Conservation (phyloP, 2,888 invertebrate species). For the Agonopterix alstromeriana region DNA sequence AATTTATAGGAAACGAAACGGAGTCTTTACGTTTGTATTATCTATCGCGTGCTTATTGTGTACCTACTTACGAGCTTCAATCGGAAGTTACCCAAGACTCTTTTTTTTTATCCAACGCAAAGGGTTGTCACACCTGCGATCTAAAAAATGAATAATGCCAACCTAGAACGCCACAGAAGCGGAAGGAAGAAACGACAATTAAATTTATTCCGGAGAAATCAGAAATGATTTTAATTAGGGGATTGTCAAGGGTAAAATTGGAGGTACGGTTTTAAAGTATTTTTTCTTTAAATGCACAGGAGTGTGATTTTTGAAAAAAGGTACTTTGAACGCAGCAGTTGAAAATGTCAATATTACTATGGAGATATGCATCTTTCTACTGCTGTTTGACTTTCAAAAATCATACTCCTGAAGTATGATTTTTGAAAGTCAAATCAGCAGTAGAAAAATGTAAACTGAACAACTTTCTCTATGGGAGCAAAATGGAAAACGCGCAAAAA, state of each 20-base stretch:
- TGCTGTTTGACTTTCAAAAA: too few species aligned
- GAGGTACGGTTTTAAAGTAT: not conserved
- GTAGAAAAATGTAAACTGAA: too few species aligned
- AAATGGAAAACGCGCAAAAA: too few species aligned
- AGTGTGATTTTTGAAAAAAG: not conserved
- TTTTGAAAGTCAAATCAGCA: too few species aligned
- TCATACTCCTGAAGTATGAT: too few species aligned
- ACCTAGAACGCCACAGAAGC: constrained; percentile 17
- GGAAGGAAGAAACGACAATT: constrained; percentile 31
- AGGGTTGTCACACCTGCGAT: constrained; percentile 65
- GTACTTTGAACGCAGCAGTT: not conserved
- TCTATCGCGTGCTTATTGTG: constrained; percentile 9
- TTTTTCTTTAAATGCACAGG: not conserved
- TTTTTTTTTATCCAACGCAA: constrained; percentile 22
- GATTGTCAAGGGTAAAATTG: not conserved
- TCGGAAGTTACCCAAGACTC: constrained; percentile 37
- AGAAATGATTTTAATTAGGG: not conserved
- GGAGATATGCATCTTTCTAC: too few species aligned
- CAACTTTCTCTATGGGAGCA: too few species aligned
- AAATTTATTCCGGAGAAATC: not conserved
- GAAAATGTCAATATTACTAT: too few species aligned
- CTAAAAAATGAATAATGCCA: constrained; percentile 26
- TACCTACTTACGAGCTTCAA: constrained; percentile 11
- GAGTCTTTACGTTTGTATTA: not conserved
- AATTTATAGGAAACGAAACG: not conserved